A percentile compares a stretch with the other conserved stretches of the same genome.
phyloP scores from a whole-genome alignment of 1,140 invertebrate genomes.

The Matsumurasca onukii region DNA sequence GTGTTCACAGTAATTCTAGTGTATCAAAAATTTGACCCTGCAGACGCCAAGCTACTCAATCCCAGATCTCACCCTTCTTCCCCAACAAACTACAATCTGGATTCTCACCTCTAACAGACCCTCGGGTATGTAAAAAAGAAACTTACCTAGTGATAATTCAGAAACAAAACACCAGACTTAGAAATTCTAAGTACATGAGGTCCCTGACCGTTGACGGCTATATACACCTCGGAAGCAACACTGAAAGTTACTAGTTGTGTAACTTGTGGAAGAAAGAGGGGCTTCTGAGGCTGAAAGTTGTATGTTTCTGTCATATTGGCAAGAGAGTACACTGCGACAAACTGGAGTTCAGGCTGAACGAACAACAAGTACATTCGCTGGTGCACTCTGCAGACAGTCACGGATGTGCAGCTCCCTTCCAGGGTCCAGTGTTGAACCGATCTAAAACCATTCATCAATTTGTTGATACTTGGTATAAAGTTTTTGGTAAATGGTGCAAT shows the following conservation, averaged over 20 bases:
- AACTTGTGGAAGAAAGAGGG: background rate
- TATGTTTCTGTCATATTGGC: background rate
- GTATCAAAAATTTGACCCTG: no score
- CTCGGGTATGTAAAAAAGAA: no score
- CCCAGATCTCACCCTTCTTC: no score
- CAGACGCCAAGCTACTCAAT: no score
- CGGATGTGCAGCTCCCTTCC: background rate
- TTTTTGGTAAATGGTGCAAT: background rate
- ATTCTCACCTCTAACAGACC: no score
- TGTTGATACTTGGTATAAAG: background rate
- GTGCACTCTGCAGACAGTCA: background rate
- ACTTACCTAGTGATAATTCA: constrained; percentile 4
- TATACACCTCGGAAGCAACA: background rate
- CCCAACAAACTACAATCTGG: no score
- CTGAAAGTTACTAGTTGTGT: background rate
- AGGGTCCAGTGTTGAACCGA: no score
- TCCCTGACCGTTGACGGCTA: constrained; percentile 1
- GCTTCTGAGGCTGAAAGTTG: background rate
- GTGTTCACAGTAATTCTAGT: no score
- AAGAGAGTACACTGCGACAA: background rate
- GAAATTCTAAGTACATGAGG: background rate
- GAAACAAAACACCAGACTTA: background rate
- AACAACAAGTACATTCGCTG: background rate
- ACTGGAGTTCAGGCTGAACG: background rate
- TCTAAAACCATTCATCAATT: background rate